phyloP scores from a whole-genome alignment of 2,888 invertebrate genomes.

The Eupithecia inturbata region DNA sequence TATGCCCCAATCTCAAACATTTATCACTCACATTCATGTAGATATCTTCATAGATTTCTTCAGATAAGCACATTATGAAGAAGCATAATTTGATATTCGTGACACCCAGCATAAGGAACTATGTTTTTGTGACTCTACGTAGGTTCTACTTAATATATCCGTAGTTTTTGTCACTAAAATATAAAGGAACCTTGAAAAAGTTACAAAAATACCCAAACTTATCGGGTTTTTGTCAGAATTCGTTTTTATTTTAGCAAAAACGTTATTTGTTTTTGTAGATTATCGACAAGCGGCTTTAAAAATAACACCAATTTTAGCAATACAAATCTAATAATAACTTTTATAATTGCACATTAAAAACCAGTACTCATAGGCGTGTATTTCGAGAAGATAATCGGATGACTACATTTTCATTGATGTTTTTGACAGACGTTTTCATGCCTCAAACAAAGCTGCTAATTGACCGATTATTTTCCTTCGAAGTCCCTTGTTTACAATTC shows the following conservation, averaged over 20 bases:
- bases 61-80: conserved; percentile 27
- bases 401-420: too few relatives aligned
- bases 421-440: not conserved
- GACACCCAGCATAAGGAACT: conserved; percentile 29
- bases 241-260: not conserved
- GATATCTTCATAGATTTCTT: conserved; percentile 26
- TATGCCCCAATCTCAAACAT: conserved; percentile 66
- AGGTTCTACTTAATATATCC: conserved; percentile 16
- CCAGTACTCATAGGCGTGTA: too few relatives aligned
- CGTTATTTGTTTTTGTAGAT: not conserved
- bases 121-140: conserved; percentile 16
- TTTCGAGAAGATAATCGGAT: too few relatives aligned
- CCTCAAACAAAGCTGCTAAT: too few relatives aligned
- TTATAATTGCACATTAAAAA: not conserved
- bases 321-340: not conserved
- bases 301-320: not conserved
- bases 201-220: not conserved
- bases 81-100: conserved; percentile 36
- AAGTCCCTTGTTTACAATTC: not conserved
- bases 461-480: too few relatives aligned
- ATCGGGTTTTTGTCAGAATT: conserved; percentile 6
- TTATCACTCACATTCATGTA: conserved; percentile 60
- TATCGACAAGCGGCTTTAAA: not conserved
- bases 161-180: conserved; percentile 27
- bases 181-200: conserved; percentile 3